Evolutionary conservation across 2,888 invertebrate genomes (phyloP).

Genomic region (Clistopyga incitator): DNA sequence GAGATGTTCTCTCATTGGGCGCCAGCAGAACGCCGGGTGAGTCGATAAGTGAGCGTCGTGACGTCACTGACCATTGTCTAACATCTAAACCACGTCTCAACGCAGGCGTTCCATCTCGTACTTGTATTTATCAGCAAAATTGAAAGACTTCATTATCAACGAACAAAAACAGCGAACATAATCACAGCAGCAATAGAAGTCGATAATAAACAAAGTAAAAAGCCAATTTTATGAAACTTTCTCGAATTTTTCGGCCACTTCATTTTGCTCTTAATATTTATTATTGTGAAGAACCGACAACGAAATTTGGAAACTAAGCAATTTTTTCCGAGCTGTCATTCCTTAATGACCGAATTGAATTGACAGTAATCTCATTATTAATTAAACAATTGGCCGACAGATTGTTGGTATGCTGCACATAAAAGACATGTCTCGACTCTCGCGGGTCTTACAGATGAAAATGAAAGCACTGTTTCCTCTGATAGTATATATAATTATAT

Average conservation of each 20-base stretch:
- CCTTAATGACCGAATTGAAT: too few relatives aligned
- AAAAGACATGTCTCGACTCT: background rate
- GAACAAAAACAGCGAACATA: background rate
- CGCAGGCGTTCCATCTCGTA: conserved; percentile 63
- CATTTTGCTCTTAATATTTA: too few relatives aligned
- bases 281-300: too few relatives aligned
- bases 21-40: background rate
- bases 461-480: conserved; percentile 37
- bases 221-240: too few relatives aligned
- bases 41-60: conserved; percentile 45
- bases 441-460: background rate
- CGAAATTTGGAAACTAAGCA: too few relatives aligned
- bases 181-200: background rate
- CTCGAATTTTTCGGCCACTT: too few relatives aligned
- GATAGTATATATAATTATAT: conserved; percentile 34
- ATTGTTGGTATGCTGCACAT: conserved; percentile 14
- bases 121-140: background rate
- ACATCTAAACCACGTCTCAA: conserved; percentile 32
- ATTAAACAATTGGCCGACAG: conserved; percentile 56
- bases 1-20: background rate
- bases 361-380: conserved; percentile 66
- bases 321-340: too few relatives aligned
- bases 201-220: too few relatives aligned
- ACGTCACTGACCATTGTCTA: conserved; percentile 69
- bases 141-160: background rate